Percentiles rank a stretch among this genome's conserved stretches.
These are phyloP conservation scores for Homarus americanus DNA, from an alignment of 1,140 invertebrate species.

Conservation along the genomic window DNA sequence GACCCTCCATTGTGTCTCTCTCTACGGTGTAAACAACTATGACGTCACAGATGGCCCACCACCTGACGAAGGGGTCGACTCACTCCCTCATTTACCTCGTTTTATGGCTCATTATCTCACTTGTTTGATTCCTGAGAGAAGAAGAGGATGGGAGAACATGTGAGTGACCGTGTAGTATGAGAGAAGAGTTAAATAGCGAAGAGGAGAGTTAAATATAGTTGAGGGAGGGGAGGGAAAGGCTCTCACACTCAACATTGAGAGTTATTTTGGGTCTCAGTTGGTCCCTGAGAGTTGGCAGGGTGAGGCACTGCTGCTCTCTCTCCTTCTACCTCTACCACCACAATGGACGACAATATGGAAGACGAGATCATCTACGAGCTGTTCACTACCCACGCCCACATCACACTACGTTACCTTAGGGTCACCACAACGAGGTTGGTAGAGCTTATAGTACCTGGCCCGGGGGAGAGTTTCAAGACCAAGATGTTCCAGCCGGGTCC, in stretches of 20 bases:
- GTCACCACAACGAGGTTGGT: slow-evolving; percentile 38
- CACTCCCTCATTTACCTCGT: no score
- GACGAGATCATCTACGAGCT: slow-evolving; percentile 62
- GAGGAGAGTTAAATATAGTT: neutral
- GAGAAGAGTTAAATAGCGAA: no score
- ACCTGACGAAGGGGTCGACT: no score
- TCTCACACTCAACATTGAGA: no score
- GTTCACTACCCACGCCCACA: slow-evolving; percentile 58
- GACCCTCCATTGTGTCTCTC: no score
- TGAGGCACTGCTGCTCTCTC: neutral
- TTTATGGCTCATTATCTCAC: no score
- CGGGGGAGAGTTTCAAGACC: slow-evolving; percentile 41
- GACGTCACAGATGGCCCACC: no score
- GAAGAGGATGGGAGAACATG: no score
- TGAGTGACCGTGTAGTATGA: no score
- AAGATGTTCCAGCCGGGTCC: slow-evolving; percentile 58
- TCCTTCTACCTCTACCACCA: neutral
- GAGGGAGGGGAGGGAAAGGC: neutral
- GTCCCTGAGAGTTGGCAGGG: neutral
- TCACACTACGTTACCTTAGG: slow-evolving; percentile 47
- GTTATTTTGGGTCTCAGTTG: slow-evolving; percentile 31
- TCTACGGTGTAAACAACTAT: no score
- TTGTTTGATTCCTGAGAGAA: no score
- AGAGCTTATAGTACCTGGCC: slow-evolving; percentile 44
- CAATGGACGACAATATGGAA: slow-evolving; percentile 66